Base-by-base conservation (phyloP, 1,140 invertebrate species). In the Cheumatopsyche charites region DNA sequence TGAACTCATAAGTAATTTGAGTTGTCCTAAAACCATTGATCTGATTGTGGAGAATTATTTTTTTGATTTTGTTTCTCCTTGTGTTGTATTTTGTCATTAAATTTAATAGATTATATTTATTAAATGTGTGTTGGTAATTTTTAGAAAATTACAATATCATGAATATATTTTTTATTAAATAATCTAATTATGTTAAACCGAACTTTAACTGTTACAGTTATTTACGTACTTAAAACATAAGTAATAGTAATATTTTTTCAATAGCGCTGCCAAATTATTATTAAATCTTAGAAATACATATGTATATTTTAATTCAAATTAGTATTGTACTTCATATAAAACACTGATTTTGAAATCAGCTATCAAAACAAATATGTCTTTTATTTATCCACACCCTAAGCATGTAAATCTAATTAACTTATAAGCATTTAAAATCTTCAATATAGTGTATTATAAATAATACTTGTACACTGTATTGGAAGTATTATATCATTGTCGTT, bases 251-350 rank as follows among this genome's bases (percentile, higher is more conserved):
- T 76, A 76, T 76, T 76, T 76, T 76, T 76, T 72, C 75, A 76
- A 76, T 76, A 76, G 75, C 43, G 75, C 75, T 76, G 75, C 75
- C 75, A 76, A 76, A 76, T 76, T 73, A 76, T 73, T 71, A 66
- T 73, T 75, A 76, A 73, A 71, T 73, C 41, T 68, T 75, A 75
- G 68, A 67, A 45, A 63, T 76, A 72, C 45, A 73, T 73, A 69
- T 76, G 70, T 76, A 75, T 73, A 73, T 72, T 73, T 76, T 70
- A 76, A 76, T 76, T 73, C 72, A 58, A 69, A 69, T 55, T 76
- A 76, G 74, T 70, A 72, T 67, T 76, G 71, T 75, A 73, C 73
- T 76, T 68, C 73, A 73, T 71, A 73, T 76, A 71, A 76, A 76
- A 69, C 29, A 73, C 70, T 73, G 69, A 76, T 76, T 58, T 52